Conservation (phyloP, 2,113 vertebrate genomes). For the Tympanuchus pallidicinctus region DNA sequence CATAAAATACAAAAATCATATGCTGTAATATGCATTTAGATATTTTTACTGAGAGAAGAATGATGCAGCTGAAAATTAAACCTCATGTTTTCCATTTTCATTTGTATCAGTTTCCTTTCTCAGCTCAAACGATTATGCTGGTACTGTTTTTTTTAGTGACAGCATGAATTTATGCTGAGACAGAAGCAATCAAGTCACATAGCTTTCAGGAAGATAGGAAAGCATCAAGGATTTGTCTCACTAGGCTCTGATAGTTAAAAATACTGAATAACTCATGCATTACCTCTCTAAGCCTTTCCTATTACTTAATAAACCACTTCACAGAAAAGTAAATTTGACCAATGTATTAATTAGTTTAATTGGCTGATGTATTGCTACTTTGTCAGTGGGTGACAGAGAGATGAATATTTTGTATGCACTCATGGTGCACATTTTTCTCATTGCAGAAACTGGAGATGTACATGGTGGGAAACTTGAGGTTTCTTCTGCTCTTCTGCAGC, state of each 20-base stretch:
- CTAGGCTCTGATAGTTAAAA: background rate
- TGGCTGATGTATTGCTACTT: background rate
- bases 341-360: background rate
- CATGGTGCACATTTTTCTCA: background rate
- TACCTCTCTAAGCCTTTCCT: background rate
- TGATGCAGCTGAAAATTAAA: background rate
- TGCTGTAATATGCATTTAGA: background rate
- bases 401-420: background rate
- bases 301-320: background rate
- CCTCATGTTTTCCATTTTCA: background rate
- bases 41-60: background rate
- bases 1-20: background rate
- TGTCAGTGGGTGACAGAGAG: background rate
- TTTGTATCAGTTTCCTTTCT: background rate
- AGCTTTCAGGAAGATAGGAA: background rate
- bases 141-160: background rate
- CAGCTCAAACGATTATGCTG: background rate
- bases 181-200: background rate
- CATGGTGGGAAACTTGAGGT: background rate
- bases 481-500: slow-evolving; percentile 4
- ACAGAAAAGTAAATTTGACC: background rate
- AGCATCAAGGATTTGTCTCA: background rate
- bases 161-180: background rate
- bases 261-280: background rate
- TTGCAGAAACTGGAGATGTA: background rate